A percentile compares a stretch with the other conserved stretches of the same genome.
These are phyloP conservation scores for Drosophila rufa DNA, from an alignment of 1,140 invertebrate genomes.

Conservation along the genomic window DNA sequence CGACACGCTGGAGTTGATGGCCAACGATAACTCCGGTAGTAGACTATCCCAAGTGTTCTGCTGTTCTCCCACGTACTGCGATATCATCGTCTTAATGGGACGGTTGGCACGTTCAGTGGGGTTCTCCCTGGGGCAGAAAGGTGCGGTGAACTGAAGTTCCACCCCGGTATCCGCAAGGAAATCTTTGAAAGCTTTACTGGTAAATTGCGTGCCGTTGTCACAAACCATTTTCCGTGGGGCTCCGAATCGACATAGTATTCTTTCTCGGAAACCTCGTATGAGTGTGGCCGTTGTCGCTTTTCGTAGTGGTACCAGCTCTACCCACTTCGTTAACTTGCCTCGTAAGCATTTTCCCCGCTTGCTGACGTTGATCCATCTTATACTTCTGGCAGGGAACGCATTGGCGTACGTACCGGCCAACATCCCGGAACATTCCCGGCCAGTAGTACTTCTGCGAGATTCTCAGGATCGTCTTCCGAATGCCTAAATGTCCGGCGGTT, in stretches of 20 bases:
- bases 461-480: no score
- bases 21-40: constrained; percentile 9
- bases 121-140: neutral
- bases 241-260: neutral
- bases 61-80: no score
- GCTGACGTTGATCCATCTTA: neutral
- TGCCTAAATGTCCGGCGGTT: no score
- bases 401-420: neutral
- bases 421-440: neutral
- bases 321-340: neutral
- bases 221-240: neutral
- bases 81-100: no score
- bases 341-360: neutral
- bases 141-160: neutral
- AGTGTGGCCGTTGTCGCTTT: neutral
- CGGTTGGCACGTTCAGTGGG: neutral
- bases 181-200: neutral
- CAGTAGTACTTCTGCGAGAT: constrained; percentile 1
- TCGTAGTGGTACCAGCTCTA: neutral
- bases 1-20: constrained; percentile 14
- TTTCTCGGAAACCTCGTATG: neutral
- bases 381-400: neutral
- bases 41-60: neutral
- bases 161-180: neutral
- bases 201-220: neutral